Base-by-base conservation (phyloP, 2,888 invertebrate genomes). In the Scaptomyza cyrtandrae region DNA sequence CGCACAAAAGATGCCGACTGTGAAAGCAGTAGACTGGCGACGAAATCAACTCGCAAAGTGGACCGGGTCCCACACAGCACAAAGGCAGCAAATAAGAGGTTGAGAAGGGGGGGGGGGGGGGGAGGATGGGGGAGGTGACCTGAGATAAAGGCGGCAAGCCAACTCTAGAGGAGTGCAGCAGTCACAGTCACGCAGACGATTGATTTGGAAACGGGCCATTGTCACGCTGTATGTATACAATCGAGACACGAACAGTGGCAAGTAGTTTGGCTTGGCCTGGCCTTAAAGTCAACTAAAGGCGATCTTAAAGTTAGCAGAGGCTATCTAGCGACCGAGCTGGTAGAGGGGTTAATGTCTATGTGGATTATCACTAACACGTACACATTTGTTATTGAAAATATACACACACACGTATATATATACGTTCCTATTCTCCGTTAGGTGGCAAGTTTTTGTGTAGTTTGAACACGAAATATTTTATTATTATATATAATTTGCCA, bases 401-500 rank as follows among this genome's bases (percentile, higher is more conserved):
- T 14, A 59, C 35, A 55, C 6, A 24, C 37, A 50, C 58, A 50
- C 43, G 50, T 35, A 37, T 29, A 35, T 43, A 33, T 50, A 57
- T 49, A 50, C 33, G 11, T 53, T 64, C 48, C 37, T 24, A 52
- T 9, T 48, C 41, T 49, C 10, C 33, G 55, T 64, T 9, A 46
- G 50, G 44, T 9, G 39, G 52, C 37, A 65, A 75, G 69, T 69
- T 77, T 72, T 84, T 82, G 60, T 19, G 68, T 82, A 86, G 88
- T 86, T 88, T 59, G 86, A 77, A 87, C 86, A 86, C 89, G 87
- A 89, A 86, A 86, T 88, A 86, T 88, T 86, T 86, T 88, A 86
- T 86, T 88, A 86, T 86, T 88, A 88, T 86, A 83, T 86, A 88
- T 88, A 85, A 85, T 89, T 88, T 87, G 89, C 85, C 85, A 86